A percentile compares a stretch with the other conserved stretches of the same genome.
Conservation (phyloP, 2,797 vertebrate genomes). For the Zenarchopterus dispar region DNA sequence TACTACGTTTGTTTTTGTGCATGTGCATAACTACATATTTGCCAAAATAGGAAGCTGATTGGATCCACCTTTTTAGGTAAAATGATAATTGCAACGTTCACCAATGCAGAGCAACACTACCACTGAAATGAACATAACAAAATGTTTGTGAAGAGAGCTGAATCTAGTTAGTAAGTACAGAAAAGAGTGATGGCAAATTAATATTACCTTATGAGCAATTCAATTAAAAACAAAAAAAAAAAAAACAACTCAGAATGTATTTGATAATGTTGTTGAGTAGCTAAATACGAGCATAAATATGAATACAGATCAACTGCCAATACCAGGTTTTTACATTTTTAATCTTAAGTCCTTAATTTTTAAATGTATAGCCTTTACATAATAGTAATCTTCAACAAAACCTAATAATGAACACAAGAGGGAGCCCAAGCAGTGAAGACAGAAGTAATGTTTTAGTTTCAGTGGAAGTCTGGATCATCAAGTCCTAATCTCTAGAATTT, state of each 20-base stretch:
- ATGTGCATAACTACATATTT: background rate
- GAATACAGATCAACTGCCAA: constrained; percentile 10
- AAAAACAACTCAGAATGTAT: background rate
- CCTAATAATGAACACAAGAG: constrained; percentile 50
- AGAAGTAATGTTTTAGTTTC: background rate
- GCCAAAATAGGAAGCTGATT: constrained; percentile 5
- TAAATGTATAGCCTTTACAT: no score
- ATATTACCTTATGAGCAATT: constrained; percentile 21
- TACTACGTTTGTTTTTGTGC: background rate
- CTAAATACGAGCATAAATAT: constrained; percentile 12
- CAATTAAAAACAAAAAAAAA: constrained; percentile 1
- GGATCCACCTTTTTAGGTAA: constrained; percentile 9
- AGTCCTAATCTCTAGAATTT: background rate
- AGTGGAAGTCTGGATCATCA: background rate
- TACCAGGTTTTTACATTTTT: no score
- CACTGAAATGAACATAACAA: constrained; percentile 21
- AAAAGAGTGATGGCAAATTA: constrained; percentile 8
- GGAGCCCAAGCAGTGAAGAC: constrained; percentile 15
- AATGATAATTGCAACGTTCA: background rate
- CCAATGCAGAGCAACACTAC: background rate
- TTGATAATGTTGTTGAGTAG: constrained; percentile 23
- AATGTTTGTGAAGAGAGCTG: constrained; percentile 22
- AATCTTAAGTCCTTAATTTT: no score
- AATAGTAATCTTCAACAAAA: background rate
- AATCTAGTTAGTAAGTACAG: background rate